Conservation (phyloP, 1,140 invertebrate genomes). For the Philopotamus ludificatus region DNA sequence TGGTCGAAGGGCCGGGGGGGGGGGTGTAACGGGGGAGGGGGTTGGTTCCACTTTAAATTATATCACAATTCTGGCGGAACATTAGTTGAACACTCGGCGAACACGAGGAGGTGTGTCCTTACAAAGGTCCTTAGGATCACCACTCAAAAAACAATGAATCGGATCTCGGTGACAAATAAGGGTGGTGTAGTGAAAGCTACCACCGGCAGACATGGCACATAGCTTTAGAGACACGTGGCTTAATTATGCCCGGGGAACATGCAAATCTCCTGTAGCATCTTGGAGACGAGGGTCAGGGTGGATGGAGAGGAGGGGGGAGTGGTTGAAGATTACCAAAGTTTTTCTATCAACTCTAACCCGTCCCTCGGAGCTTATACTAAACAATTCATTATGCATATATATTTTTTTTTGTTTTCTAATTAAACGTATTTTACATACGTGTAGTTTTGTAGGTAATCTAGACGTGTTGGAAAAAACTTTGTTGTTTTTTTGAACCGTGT, state of each 20-base stretch:
- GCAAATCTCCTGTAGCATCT: not conserved
- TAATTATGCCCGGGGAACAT: not conserved
- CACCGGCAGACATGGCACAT: not conserved
- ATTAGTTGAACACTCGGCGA: conserved; percentile 3
- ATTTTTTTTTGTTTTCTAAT: no score
- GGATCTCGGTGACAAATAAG: not conserved
- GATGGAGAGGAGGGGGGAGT: no score
- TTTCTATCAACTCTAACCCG: no score
- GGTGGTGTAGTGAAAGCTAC: not conserved
- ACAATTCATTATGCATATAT: no score
- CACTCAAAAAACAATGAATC: conserved; percentile 11
- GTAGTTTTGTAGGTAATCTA: no score
- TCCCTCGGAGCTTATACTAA: no score
- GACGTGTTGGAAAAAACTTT: no score
- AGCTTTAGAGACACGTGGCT: not conserved
- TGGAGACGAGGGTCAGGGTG: no score
- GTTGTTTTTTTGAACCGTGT: not conserved
- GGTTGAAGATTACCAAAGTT: no score
- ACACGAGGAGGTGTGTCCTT: conserved; percentile 8
- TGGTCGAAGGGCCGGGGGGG: no score
- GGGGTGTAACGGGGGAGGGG: no score
- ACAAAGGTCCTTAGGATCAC: conserved; percentile 5
- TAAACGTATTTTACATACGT: no score
- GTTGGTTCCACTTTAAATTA: not conserved
- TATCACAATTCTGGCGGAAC: not conserved